Percentiles rank a stretch among this genome's conserved stretches.
These are phyloP conservation scores for Hyperopisus bebe DNA, from an alignment of 2,113 vertebrate genomes.

Conservation along the genomic window DNA sequence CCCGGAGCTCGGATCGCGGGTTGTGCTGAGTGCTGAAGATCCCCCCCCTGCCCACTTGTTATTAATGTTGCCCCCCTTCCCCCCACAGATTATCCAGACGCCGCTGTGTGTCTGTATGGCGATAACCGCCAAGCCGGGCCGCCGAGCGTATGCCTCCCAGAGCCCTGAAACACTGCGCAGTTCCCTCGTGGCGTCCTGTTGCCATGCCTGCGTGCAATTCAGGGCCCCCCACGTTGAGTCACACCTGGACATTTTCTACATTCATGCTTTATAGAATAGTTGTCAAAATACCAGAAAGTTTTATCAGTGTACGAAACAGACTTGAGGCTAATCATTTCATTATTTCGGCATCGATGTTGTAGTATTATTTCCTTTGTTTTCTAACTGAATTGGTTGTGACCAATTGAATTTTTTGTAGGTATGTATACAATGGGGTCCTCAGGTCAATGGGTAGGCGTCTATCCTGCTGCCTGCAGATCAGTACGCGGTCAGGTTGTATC, in stretches of 20 bases:
- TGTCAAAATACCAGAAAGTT: neutral
- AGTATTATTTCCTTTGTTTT: neutral
- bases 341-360: neutral
- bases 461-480: neutral
- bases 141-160: neutral
- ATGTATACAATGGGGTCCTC: neutral
- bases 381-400: neutral
- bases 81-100: slow-evolving; percentile 22
- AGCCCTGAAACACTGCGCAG: neutral
- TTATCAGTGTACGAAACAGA: neutral
- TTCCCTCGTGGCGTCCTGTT: neutral
- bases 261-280: neutral
- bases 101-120: neutral
- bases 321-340: neutral
- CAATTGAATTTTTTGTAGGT: neutral
- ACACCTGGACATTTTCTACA: neutral
- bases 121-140: neutral
- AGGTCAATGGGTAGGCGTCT: neutral
- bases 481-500: neutral
- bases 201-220: neutral
- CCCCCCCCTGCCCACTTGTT: neutral
- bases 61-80: slow-evolving; percentile 19
- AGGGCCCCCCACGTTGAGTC: neutral
- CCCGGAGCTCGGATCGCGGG: neutral
- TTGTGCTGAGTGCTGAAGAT: neutral